A percentile compares a stretch with the other conserved stretches of the same genome.
phyloP scores from a whole-genome alignment of 2,113 vertebrate species.

The Chaetura pelagica region DNA sequence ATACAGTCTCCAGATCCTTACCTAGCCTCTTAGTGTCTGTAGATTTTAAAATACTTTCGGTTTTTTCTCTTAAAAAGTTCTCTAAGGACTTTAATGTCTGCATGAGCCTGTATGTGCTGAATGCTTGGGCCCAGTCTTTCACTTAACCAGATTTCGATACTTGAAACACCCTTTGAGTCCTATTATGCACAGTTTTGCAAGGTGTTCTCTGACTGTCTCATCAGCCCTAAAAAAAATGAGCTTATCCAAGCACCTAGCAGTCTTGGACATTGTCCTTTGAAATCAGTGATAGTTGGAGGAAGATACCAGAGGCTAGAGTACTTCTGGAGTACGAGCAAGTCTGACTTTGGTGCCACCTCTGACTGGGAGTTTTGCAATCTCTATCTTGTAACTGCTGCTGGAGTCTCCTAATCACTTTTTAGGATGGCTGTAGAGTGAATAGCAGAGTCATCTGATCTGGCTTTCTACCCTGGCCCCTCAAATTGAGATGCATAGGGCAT shows the following conservation, averaged over 20 bases:
- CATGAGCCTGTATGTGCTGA: not conserved
- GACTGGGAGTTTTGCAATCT: not conserved
- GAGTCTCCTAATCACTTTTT: not conserved
- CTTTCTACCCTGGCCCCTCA: accelerated
- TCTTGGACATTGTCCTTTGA: not conserved
- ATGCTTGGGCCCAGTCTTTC: not conserved
- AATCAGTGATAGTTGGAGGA: not conserved
- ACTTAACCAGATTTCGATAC: not conserved
- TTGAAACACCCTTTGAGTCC: not conserved
- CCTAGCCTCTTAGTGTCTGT: not conserved
- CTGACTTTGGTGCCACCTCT: not conserved
- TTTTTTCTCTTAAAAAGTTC: not conserved
- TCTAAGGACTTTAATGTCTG: not conserved
- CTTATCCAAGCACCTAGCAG: not conserved
- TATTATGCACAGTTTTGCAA: not conserved
- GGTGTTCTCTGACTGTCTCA: not conserved
- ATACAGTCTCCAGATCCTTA: not conserved
- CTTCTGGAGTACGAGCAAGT: not conserved
- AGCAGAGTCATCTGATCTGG: not conserved
- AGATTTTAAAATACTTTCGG: not conserved
- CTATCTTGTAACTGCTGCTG: not conserved
- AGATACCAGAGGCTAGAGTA: not conserved
- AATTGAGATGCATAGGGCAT: not conserved
- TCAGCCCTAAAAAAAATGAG: not conserved
- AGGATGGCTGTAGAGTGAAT: not conserved